Conservation (phyloP, 2,888 invertebrate genomes). For the Xestia xanthographa region DNA sequence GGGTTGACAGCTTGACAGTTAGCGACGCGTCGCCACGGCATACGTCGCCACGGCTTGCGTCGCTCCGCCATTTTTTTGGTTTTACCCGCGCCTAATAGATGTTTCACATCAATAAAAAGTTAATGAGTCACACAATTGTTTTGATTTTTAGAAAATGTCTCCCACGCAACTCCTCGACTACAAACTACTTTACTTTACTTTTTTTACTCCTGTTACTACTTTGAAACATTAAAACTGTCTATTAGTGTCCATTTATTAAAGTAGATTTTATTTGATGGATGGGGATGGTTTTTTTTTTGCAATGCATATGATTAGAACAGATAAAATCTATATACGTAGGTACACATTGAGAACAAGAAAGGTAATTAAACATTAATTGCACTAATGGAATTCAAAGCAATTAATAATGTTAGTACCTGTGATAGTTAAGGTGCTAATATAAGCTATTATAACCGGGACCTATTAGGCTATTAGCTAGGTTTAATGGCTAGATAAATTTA, state of each 20-base stretch:
- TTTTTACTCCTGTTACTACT: too few relatives aligned
- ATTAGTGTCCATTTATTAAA: too few relatives aligned
- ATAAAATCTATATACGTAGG: background rate
- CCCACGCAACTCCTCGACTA: background rate
- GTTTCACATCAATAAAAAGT: background rate
- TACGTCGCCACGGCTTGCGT: too few relatives aligned
- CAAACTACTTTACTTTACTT: too few relatives aligned
- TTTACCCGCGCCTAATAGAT: too few relatives aligned
- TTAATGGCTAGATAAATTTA: conserved; percentile 40
- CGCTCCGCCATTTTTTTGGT: too few relatives aligned
- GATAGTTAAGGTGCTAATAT: conserved; percentile 30
- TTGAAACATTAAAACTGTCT: background rate
- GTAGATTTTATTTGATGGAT: background rate
- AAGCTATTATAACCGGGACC: conserved; percentile 14
- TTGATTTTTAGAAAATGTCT: background rate
- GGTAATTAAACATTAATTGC: conserved; percentile 17
- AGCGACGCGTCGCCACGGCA: too few relatives aligned
- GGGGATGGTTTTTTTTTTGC: background rate
- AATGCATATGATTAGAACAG: background rate
- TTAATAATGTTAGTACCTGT: conserved; percentile 14
- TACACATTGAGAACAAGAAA: background rate
- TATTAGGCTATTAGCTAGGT: conserved; percentile 32
- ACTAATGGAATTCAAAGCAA: conserved; percentile 26
- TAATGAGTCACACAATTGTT: background rate
- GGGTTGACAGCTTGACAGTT: too few relatives aligned